Percentiles rank a stretch among this genome's conserved stretches.
Conservation (phyloP, 35 echinoderm and acorn worm species). For the Stichopus chloronotus region DNA sequence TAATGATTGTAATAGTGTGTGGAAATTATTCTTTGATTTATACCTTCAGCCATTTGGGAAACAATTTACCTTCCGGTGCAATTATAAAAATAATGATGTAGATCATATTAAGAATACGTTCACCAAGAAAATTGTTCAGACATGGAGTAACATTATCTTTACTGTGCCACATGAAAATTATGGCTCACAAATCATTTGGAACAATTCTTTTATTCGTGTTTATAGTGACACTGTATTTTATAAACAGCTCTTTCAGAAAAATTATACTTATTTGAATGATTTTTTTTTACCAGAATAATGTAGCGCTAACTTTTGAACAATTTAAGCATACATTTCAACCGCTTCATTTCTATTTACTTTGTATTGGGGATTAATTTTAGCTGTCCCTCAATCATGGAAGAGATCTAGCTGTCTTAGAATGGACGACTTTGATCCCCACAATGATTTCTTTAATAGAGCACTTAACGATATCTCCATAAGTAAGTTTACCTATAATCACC, state of each 20-base stretch:
- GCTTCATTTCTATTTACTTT: background rate
- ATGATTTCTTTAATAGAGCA: background rate
- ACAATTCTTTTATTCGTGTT: too few relatives aligned
- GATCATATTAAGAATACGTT: background rate
- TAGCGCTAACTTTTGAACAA: background rate
- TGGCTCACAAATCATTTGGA: too few relatives aligned
- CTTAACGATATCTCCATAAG: background rate
- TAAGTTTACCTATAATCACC: background rate
- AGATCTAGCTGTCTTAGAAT: background rate
- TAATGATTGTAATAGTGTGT: conserved; percentile 1
- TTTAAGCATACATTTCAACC: background rate
- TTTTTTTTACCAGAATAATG: too few relatives aligned
- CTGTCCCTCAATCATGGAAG: background rate
- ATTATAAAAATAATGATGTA: background rate
- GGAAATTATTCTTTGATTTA: background rate
- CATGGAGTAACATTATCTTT: background rate
- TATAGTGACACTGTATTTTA: too few relatives aligned
- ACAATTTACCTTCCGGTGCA: too few relatives aligned
- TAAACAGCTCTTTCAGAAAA: background rate
- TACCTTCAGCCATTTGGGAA: background rate
- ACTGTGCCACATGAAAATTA: too few relatives aligned
- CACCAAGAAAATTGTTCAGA: background rate
- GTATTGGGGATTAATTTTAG: conserved; percentile 17
- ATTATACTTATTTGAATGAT: background rate
- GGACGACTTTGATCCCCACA: background rate